phyloP scores from a whole-genome alignment of 2,888 invertebrate genomes.

The Megaustenia siamemsis region DNA sequence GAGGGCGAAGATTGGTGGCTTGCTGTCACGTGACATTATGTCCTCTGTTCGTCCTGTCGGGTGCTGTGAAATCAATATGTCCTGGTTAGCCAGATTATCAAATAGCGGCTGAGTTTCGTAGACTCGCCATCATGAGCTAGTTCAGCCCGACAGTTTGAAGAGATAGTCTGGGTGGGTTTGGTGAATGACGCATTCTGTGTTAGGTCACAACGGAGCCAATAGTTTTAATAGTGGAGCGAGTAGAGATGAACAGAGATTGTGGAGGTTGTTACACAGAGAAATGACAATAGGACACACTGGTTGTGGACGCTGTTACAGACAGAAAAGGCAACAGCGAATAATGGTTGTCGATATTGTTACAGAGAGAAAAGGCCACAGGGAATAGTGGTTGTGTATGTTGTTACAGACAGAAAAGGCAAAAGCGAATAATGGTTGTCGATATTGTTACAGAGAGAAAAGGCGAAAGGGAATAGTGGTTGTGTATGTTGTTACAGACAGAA shows the following conservation, averaged over 20 bases:
- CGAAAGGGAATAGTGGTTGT: background rate
- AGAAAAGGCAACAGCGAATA: no score
- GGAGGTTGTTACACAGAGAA: no score
- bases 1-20: conserved; percentile 27
- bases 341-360: no score
- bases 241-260: no score
- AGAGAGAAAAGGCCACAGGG: background rate
- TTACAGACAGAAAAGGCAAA: no score
- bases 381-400: no score
- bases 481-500: no score
- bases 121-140: background rate
- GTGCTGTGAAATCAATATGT: conserved; percentile 26
- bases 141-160: background rate
- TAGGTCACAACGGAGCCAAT: no score
- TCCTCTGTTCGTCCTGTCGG: background rate
- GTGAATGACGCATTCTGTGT: background rate
- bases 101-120: conserved; percentile 25
- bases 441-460: background rate
- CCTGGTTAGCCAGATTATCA: conserved; percentile 39
- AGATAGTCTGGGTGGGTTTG: background rate
- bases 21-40: conserved; percentile 11
- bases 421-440: background rate
- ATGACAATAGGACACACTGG: background rate
- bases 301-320: no score
- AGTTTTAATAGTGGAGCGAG: no score